phyloP scores from a whole-genome alignment of 2,888 invertebrate genomes.

The Operophtera brumata region DNA sequence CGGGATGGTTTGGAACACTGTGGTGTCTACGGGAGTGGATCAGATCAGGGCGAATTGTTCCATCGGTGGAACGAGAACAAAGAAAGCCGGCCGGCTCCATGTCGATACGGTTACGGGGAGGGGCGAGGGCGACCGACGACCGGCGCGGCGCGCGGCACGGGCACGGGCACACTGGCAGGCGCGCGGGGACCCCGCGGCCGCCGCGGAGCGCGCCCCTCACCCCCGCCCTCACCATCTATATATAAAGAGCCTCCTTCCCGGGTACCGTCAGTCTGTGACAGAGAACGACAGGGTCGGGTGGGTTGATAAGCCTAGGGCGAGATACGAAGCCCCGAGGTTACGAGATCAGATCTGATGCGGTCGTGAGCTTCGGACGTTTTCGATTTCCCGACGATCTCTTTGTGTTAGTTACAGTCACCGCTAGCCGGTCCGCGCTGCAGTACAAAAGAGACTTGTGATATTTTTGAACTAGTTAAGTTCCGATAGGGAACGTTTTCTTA shows the following conservation, averaged over 20 bases:
- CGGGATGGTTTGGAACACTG: background rate
- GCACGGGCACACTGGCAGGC: conserved; percentile 65
- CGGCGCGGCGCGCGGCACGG: conserved; percentile 47
- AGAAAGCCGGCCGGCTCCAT: conserved; percentile 71
- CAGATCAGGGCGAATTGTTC: conserved; percentile 18
- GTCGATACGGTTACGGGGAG: conserved; percentile 39
- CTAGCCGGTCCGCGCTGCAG: conserved; percentile 69
- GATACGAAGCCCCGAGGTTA: conserved; percentile 76
- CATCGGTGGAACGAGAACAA: conserved; percentile 60
- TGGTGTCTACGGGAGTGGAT: background rate
- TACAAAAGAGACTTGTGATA: conserved; percentile 81
- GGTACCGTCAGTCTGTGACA: conserved; percentile 76
- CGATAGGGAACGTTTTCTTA: conserved; percentile 70
- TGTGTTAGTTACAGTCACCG: conserved; percentile 72
- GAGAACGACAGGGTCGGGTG: conserved; percentile 76
- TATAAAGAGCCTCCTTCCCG: conserved; percentile 61
- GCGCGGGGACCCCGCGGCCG: conserved; percentile 71
- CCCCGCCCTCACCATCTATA: conserved; percentile 71
- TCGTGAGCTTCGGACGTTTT: conserved; percentile 69
- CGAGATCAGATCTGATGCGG: conserved; percentile 79
- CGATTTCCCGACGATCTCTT: conserved; percentile 74
- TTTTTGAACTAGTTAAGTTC: conserved; percentile 77
- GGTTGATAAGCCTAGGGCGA: conserved; percentile 73
- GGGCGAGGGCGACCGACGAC: conserved; percentile 52
- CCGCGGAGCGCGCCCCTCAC: conserved; percentile 63